phyloP scores from a whole-genome alignment of 2,113 vertebrate species.

The Strix aluco region DNA sequence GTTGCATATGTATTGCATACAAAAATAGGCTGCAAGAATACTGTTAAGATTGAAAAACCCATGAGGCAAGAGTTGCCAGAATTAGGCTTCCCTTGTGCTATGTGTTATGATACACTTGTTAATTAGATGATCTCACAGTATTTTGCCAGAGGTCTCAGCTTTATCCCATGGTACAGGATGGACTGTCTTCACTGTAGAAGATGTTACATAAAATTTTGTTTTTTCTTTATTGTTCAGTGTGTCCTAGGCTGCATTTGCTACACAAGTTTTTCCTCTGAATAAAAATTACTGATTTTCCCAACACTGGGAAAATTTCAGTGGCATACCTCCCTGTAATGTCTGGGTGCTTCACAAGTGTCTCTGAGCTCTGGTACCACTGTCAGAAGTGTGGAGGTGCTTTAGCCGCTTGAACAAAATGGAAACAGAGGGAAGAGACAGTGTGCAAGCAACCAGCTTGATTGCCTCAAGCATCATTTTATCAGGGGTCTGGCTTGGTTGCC shows the following conservation, averaged over 20 bases:
- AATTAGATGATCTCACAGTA: background rate
- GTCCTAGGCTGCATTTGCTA: background rate
- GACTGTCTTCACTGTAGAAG: background rate
- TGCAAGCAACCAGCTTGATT: background rate
- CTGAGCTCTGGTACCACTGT: background rate
- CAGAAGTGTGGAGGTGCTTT: background rate
- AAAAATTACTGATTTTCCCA: background rate
- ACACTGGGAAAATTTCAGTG: background rate
- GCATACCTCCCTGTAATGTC: background rate
- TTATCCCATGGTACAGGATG: background rate
- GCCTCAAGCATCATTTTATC: background rate
- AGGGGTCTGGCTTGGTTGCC: background rate
- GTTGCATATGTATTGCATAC: background rate
- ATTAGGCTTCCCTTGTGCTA: background rate
- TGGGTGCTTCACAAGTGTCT: background rate
- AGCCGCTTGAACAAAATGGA: background rate
- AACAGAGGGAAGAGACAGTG: background rate
- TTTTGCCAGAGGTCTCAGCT: background rate
- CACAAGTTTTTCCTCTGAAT: background rate
- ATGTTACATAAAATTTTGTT: background rate
- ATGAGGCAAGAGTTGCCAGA: conserved; percentile 6
- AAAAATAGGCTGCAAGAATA: conserved; percentile 19
- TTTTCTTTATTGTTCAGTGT: background rate
- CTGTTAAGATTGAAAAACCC: background rate
- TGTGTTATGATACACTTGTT: background rate